Conservation (phyloP, 2,113 vertebrate species). For the Chaetura pelagica region DNA sequence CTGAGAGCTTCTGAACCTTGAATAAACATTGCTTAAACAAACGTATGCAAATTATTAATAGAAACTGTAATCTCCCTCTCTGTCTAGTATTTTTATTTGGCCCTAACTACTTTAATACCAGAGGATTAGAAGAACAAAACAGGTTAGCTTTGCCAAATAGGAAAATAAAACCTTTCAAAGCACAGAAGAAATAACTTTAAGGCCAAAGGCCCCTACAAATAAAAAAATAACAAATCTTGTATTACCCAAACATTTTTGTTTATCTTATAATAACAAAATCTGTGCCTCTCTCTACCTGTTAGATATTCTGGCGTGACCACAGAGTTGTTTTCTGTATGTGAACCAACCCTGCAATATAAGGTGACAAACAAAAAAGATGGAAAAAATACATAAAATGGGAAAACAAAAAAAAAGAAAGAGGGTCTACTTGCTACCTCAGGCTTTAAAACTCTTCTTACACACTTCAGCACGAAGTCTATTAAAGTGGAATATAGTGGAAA, state of each 20-base stretch:
- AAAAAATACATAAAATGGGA: constrained; percentile 74
- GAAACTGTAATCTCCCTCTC: constrained; percentile 56
- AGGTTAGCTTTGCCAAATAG: background rate
- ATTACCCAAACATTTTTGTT: constrained; percentile 50
- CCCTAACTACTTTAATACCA: background rate
- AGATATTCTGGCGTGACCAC: constrained; percentile 57
- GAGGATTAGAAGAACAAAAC: constrained; percentile 17
- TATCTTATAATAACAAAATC: constrained; percentile 59
- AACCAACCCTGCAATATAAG: constrained; percentile 69
- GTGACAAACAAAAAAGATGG: constrained; percentile 78
- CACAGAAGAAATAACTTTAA: background rate
- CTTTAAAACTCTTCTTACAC: constrained; percentile 79
- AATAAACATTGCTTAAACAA: constrained; percentile 53
- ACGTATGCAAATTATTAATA: constrained; percentile 36
- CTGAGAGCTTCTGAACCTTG: constrained; percentile 34
- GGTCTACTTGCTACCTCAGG: constrained; percentile 71
- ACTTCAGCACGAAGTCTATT: constrained; percentile 82
- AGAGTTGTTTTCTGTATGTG: constrained; percentile 70
- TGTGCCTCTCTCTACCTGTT: constrained; percentile 32
- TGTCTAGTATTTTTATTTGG: background rate
- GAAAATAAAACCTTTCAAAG: constrained; percentile 1
- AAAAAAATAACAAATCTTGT: constrained; percentile 41
- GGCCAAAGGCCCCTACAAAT: constrained; percentile 32
- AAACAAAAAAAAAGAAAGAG: background rate
- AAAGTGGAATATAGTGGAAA: constrained; percentile 81